Evolutionary conservation across 1,140 invertebrate genomes (phyloP).

Genomic region (Aphaenogaster floridana): DNA sequence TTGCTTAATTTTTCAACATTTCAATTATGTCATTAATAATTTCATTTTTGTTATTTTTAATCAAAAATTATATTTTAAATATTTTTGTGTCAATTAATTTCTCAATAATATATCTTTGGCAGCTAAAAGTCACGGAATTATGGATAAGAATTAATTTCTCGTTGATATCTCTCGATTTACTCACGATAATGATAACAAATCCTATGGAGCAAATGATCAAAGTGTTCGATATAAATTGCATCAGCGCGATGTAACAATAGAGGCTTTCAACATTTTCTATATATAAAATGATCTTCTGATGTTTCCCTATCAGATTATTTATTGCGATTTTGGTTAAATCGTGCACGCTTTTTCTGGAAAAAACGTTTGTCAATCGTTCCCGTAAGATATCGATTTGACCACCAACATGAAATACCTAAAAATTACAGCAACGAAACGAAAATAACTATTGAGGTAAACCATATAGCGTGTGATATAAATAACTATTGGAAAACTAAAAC

Average conservation of each 20-base stretch:
- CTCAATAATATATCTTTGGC: background rate
- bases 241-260: slow-evolving; percentile 15
- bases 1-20: background rate
- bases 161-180: background rate
- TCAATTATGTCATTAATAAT: background rate
- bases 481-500: background rate
- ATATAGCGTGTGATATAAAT: background rate
- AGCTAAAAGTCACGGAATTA: background rate
- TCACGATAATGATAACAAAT: background rate
- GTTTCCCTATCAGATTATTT: background rate
- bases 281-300: slow-evolving; percentile 1
- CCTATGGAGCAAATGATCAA: slow-evolving; percentile 18
- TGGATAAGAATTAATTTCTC: slow-evolving; percentile 23
- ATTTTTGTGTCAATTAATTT: background rate
- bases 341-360: background rate
- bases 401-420: slow-evolving; percentile 7
- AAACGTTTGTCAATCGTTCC: slow-evolving; percentile 7
- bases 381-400: slow-evolving; percentile 25
- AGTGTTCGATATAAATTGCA: slow-evolving; percentile 26
- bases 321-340: background rate
- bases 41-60: background rate
- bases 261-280: background rate
- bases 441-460: slow-evolving; percentile 1
- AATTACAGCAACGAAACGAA: background rate
- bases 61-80: background rate